Evolutionary conservation across 2,888 invertebrate species (phyloP).

Genomic region (Sarcophaga variegata): DNA sequence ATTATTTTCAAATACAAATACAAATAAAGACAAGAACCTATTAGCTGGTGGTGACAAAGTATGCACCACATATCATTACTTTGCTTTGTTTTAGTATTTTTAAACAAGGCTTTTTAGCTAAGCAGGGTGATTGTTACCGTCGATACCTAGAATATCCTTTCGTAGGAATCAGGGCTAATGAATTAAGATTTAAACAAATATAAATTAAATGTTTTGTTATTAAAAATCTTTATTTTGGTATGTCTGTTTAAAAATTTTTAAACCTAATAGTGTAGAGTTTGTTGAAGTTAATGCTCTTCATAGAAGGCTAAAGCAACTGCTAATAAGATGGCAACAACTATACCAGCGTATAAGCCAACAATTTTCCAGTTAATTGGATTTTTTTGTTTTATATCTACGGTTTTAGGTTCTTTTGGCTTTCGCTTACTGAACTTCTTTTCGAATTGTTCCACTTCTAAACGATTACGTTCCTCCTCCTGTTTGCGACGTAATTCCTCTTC

Average conservation of each 20-base stretch:
- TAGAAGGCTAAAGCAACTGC: constrained; percentile 76
- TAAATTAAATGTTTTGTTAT: background rate
- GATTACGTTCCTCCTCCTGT: constrained; percentile 85
- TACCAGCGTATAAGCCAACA: constrained; percentile 71
- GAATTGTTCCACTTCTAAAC: constrained; percentile 88
- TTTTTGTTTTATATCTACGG: constrained; percentile 68
- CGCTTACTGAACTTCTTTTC: constrained; percentile 89
- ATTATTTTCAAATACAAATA: too few relatives aligned
- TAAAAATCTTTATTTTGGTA: constrained; percentile 9
- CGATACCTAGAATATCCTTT: too few relatives aligned
- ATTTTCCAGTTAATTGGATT: constrained; percentile 73
- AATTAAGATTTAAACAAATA: background rate
- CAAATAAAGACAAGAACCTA: too few relatives aligned
- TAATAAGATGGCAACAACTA: constrained; percentile 70
- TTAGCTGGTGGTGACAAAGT: too few relatives aligned
- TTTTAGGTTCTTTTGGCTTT: constrained; percentile 83
- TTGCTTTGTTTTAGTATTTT: too few relatives aligned
- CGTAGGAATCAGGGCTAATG: too few relatives aligned
- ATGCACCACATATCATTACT: too few relatives aligned
- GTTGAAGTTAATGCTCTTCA: constrained; percentile 73
- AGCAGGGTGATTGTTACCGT: too few relatives aligned
- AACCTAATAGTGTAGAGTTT: background rate
- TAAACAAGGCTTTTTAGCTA: too few relatives aligned
- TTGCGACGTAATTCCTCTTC: constrained; percentile 83
- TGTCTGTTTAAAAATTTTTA: background rate